Percentiles rank a stretch among this genome's conserved stretches.
Conservation (phyloP, 2,888 invertebrate species). For the Sinopyrophorus schimmeli region DNA sequence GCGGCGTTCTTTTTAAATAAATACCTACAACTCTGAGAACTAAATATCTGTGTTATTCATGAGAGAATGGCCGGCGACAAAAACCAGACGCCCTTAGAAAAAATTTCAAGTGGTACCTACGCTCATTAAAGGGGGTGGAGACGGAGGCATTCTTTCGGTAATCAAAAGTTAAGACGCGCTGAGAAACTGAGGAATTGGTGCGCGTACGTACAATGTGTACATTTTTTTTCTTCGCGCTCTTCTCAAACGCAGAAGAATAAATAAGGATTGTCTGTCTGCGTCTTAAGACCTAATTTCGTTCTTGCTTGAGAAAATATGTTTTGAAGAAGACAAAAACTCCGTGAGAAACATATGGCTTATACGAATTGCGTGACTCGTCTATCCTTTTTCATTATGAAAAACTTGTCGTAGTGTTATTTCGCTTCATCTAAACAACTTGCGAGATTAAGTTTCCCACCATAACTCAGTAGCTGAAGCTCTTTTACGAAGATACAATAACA, state of each 20-base stretch:
- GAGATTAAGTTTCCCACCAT: conserved; percentile 19
- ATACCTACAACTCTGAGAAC: too few relatives aligned
- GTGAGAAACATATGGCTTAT: conserved; percentile 30
- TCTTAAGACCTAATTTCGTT: conserved; percentile 7
- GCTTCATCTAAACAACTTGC: conserved; percentile 5
- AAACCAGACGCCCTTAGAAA: conserved; percentile 33
- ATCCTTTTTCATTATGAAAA: conserved; percentile 14
- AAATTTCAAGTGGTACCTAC: conserved; percentile 29
- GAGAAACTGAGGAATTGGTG: too few relatives aligned
- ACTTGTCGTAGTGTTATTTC: conserved; percentile 8
- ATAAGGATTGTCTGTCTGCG: not conserved
- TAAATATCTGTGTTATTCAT: conserved; percentile 22
- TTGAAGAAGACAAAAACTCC: conserved; percentile 26
- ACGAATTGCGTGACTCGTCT: conserved; percentile 18
- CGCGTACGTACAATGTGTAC: not conserved
- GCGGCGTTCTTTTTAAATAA: too few relatives aligned
- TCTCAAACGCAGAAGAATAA: not conserved
- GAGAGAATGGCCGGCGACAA: conserved; percentile 30
- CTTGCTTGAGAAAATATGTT: conserved; percentile 25
- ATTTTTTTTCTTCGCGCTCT: not conserved
- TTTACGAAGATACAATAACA: conserved; percentile 4
- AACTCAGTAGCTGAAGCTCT: conserved; percentile 12
- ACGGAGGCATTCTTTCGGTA: conserved; percentile 20
- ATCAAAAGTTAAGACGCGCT: too few relatives aligned
- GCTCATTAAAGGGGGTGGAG: conserved; percentile 23